Percentiles rank a stretch among this genome's conserved stretches.
These are phyloP conservation scores for Lepus europaeus DNA, from an alignment of 2,113 vertebrate species.

Conservation along the genomic window DNA sequence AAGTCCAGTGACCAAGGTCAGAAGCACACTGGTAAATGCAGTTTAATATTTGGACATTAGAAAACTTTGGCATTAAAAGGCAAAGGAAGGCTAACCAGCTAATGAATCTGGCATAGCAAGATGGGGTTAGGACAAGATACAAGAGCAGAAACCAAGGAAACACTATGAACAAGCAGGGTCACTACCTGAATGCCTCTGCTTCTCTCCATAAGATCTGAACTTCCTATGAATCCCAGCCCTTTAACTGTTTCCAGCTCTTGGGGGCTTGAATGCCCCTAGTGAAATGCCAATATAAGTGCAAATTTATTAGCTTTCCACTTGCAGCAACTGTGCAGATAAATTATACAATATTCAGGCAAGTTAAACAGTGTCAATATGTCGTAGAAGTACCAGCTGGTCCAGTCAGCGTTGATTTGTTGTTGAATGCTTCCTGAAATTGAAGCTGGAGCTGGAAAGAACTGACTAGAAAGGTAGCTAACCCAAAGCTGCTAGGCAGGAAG, in stretches of 20 bases:
- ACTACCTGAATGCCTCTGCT: background rate
- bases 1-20: conserved; percentile 1
- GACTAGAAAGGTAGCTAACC: conserved; percentile 53
- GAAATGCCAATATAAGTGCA: conserved; percentile 73
- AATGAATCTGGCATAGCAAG: background rate
- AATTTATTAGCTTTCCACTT: conserved; percentile 68
- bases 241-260: conserved; percentile 40
- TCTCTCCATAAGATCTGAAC: conserved; percentile 26
- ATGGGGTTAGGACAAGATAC: background rate
- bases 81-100: background rate
- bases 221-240: conserved; percentile 18
- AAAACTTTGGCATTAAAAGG: conserved; percentile 9
- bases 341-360: conserved; percentile 39
- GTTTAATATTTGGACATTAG: background rate
- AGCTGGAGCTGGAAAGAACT: background rate
- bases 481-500: background rate
- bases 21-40: background rate
- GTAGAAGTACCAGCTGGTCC: conserved; percentile 62
- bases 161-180: conserved; percentile 6
- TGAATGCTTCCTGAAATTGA: conserved; percentile 64
- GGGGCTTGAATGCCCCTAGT: conserved; percentile 19
- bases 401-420: conserved; percentile 60
- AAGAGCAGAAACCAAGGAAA: background rate
- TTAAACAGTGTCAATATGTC: background rate
- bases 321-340: conserved; percentile 50